Evolutionary conservation across 2,797 vertebrate species (phyloP), one percentile per base, ranked within the genome.

Genomic region (Margarornis squamiger): DNA sequence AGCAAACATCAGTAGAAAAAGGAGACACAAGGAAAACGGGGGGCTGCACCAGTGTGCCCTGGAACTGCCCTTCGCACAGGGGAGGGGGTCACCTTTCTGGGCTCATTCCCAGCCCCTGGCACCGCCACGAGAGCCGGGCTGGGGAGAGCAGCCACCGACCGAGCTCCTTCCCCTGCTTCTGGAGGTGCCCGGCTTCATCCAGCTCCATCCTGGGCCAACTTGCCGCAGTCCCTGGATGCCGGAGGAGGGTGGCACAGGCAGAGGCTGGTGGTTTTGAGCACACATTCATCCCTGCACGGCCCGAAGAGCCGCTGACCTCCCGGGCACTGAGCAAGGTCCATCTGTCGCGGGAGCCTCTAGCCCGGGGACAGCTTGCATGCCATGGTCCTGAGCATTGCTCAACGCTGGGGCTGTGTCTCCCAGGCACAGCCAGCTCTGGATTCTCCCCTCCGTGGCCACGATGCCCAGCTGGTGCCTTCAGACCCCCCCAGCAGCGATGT

Each of bases 381-480:
- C 92, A 18, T 41, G 83, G 86, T 84, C 63, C 91, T 74, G 93
- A 94, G 86, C 94, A 23, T 36, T 43, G 80, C 92, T 91, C 80
- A 70, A 18, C 0, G 7, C 65, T 12, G 9, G 74, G 81, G 63
- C 84, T 2, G 2, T 4, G 32, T 38, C 93, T 57, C 58, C 24
- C 1, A 7, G 76, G 65, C 91, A 62, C 8, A 8, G 74, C 41
- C 51, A 1, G 79, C 49, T 45, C 91, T 1, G 45, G 70, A 6
- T 29, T 18, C 36, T 45, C 23, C 62, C 23, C 36, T 65, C 43
- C 2, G 0, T 30, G 32, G 38, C 38, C 1, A 0, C 0, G 1
- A 8, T 48, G 55, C 32, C 66, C 71, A 74, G 59, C 30, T 7
- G 2, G 18, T 82, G 66, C 52, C 83, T 72, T 51, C 55, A 27